Evolutionary conservation across 2,888 invertebrate genomes (phyloP).

Genomic region (Lamellibrachia satsuma): DNA sequence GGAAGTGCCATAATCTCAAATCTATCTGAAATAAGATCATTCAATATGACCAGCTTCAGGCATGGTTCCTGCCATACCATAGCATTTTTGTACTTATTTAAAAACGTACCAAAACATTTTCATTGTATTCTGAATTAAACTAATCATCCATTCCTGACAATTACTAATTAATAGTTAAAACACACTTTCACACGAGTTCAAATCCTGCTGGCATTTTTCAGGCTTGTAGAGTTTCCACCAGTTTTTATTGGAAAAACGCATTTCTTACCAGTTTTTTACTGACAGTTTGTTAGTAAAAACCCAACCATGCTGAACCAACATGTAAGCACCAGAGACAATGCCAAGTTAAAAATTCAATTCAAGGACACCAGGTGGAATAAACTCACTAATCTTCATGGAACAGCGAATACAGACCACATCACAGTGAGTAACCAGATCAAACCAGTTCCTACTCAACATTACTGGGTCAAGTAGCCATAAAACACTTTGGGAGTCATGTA

Average conservation of each 20-base stretch:
- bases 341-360: not conserved
- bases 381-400: not conserved
- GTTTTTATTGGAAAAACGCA: too few species aligned
- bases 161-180: too few species aligned
- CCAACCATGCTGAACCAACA: too few species aligned
- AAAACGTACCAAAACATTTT: too few species aligned
- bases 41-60: not conserved
- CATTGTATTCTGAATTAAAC: too few species aligned
- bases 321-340: not conserved
- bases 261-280: too few species aligned
- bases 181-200: too few species aligned
- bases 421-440: not conserved
- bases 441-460: not conserved
- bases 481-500: not conserved
- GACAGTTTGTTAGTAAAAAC: too few species aligned
- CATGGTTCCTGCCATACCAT: not conserved
- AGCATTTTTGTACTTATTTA: too few species aligned
- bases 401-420: not conserved
- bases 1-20: slow-evolving; percentile 1
- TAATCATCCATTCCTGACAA: too few species aligned
- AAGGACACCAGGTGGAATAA: not conserved
- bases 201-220: not conserved
- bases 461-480: not conserved
- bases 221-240: too few species aligned
- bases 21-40: not conserved